These are phyloP conservation scores for Amphilophus citrinellus DNA, from an alignment of 2,113 vertebrate genomes.

Conservation along the genomic window DNA sequence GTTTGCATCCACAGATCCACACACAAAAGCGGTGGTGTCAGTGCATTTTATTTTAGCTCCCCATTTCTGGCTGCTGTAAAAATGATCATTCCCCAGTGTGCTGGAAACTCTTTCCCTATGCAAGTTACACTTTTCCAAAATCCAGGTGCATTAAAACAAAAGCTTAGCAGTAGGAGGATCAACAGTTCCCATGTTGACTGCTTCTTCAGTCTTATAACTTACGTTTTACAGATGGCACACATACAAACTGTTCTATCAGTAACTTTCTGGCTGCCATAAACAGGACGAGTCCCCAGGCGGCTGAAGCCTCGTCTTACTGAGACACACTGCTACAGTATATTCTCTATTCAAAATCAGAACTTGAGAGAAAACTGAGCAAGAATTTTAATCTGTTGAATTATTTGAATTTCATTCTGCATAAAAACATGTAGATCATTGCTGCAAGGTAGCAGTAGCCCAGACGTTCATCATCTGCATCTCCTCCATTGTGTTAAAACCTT, in stretches of 20 bases:
- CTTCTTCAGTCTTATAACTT: background rate
- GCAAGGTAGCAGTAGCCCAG: background rate
- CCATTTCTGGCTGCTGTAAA: slow-evolving; percentile 1
- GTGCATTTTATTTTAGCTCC: slow-evolving; percentile 27
- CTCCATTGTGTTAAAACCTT: no score
- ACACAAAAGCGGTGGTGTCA: background rate
- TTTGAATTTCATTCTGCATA: background rate
- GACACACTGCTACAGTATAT: background rate
- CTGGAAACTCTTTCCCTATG: background rate
- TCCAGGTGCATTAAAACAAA: background rate
- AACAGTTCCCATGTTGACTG: background rate
- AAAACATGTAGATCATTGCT: background rate
- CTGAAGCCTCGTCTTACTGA: background rate
- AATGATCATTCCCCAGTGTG: slow-evolving; percentile 18
- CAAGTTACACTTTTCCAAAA: background rate
- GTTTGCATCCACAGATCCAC: slow-evolving; percentile 6
- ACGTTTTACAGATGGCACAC: background rate
- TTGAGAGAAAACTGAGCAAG: background rate
- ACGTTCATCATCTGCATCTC: background rate
- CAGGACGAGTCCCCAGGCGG: background rate
- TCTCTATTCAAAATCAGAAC: background rate
- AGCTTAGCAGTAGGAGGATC: background rate
- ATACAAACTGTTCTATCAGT: no score
- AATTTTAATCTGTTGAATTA: background rate
- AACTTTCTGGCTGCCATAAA: background rate